Conservation (phyloP, 2,797 vertebrate genomes). For the Peromyscus nudipes region DNA sequence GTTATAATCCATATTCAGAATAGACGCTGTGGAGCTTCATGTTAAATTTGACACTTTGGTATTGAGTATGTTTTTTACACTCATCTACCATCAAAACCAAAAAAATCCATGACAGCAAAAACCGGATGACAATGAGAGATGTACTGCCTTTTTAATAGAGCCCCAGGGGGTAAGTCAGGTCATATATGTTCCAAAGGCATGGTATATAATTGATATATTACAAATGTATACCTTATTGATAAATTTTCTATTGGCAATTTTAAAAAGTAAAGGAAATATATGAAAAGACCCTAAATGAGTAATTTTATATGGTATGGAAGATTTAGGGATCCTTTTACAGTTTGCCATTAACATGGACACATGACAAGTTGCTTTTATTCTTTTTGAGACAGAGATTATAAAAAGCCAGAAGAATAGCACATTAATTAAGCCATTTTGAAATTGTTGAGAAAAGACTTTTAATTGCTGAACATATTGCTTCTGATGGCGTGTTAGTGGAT, state of each 20-base stretch:
- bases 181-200: neutral
- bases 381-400: slow-evolving; percentile 41
- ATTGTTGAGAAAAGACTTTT: neutral
- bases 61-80: neutral
- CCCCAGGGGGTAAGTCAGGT: neutral
- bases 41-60: neutral
- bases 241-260: neutral
- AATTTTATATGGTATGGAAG: neutral
- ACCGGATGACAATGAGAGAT: neutral
- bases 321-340: slow-evolving; percentile 1
- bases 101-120: neutral
- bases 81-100: neutral
- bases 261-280: neutral
- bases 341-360: neutral
- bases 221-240: neutral
- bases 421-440: slow-evolving; percentile 27
- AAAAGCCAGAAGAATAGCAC: neutral
- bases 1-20: neutral
- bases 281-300: neutral
- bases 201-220: neutral
- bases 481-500: neutral
- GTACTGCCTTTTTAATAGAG: neutral
- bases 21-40: neutral
- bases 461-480: neutral
- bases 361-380: neutral